Base-by-base conservation (phyloP, 1,140 invertebrate genomes). In the Hydropsyche tenuis region DNA sequence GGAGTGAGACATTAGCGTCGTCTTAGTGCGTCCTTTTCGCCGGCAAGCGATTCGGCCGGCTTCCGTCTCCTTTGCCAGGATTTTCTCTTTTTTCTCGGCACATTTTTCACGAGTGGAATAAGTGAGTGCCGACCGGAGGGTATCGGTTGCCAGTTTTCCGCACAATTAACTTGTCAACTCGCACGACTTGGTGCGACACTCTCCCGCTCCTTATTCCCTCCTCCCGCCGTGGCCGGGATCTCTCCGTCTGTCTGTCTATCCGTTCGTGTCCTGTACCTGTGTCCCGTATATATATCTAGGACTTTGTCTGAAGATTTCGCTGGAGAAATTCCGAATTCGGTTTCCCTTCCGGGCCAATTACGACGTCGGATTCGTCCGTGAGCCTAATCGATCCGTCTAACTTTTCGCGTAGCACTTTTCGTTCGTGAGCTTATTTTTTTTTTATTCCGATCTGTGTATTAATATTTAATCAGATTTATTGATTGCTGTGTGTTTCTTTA, bases 141-240 rank as follows among this genome's bases (percentile, higher is more conserved):
- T 73, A 73, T 73, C 71, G 71, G 71, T 73, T 73, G 71, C 62
- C 71, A 73, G 71, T 73, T 73, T 73, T 73, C 71, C 71, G 62
- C 71, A 65, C 71, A 73, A 73, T 73, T 73, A 73, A 73, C 62
- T 73, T 73, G 71, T 73, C 71, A 73, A 65, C 71, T 73, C 71
- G 71, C 71, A 65, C 71, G 71, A 64, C 62, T 64, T 73, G 71
- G 51, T 51, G 71, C 71, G 71, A 65, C 71, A 65, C 45, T 64
- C 56, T 60, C 16, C 14, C 12, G 5, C 37, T 43, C 37, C 12
- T 43, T 43, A 6, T 48, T 48, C 45, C 45, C 3, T 22, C 56
- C 12, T 60, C 56, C 56, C 9, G 1, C 0, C 9, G 9, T 9
- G 22, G 9, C 7, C 20, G 22, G 22, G 20, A 11, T 37, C 30